Percentiles rank a stretch among this genome's conserved stretches.
Conservation (phyloP, 2,888 invertebrate species). For the Aphidoletes aphidimyza region DNA sequence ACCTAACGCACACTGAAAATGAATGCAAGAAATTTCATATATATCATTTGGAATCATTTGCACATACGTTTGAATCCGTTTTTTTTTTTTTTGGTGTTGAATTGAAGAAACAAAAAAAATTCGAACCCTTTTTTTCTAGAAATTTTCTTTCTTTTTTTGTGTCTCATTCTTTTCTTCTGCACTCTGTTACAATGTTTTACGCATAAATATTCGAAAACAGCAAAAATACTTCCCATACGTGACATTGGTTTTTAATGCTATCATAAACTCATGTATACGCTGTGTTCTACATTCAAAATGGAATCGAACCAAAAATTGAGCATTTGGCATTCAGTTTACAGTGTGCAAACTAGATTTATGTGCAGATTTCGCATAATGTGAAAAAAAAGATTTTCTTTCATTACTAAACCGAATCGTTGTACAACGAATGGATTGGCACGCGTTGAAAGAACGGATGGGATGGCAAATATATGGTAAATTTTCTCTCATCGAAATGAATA, state of each 20-base stretch:
- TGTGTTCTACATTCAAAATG: neutral
- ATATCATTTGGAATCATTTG: too few relatives aligned
- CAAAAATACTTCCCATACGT: conserved; percentile 35
- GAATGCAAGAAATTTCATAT: too few relatives aligned
- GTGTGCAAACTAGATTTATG: conserved; percentile 12
- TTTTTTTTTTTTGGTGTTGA: too few relatives aligned
- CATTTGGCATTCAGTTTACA: neutral
- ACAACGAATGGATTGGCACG: too few relatives aligned
- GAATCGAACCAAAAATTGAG: neutral
- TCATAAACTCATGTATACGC: neutral
- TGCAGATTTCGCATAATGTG: neutral
- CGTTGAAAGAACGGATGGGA: too few relatives aligned
- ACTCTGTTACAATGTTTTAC: neutral
- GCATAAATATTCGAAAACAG: neutral
- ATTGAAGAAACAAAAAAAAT: too few relatives aligned
- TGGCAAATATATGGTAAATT: too few relatives aligned
- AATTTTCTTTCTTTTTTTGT: neutral
- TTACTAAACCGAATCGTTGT: neutral
- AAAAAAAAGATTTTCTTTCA: neutral
- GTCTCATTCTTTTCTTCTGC: neutral
- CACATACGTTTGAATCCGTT: too few relatives aligned
- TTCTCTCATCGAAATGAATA: too few relatives aligned
- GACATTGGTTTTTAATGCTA: neutral
- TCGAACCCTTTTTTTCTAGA: too few relatives aligned
- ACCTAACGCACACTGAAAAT: too few relatives aligned